phyloP scores from a whole-genome alignment of 1,140 invertebrate genomes.

The Drosophila teissieri region DNA sequence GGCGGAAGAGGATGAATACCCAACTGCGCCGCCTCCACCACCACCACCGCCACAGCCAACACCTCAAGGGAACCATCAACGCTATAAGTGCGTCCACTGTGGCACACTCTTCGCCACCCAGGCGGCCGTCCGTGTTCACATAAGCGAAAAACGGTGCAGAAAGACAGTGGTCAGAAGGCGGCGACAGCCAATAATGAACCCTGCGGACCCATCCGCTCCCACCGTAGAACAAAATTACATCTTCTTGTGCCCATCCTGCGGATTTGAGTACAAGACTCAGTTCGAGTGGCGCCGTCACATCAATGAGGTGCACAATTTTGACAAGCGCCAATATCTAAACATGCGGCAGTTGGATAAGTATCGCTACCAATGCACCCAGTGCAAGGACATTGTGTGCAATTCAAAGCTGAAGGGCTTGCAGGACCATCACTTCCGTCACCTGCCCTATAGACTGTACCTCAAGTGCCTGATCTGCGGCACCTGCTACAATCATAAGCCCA shows the following conservation, averaged over 20 bases:
- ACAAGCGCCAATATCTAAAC: slow-evolving; percentile 72
- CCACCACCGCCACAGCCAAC: background rate
- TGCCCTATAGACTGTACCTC: slow-evolving; percentile 71
- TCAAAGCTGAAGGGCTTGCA: slow-evolving; percentile 79
- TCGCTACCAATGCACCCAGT: slow-evolving; percentile 72
- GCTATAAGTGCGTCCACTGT: slow-evolving; percentile 72
- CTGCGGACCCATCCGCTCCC: background rate
- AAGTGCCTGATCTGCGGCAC: slow-evolving; percentile 79
- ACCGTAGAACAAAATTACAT: slow-evolving; percentile 76
- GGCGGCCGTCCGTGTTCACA: slow-evolving; percentile 60
- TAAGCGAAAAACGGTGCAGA: slow-evolving; percentile 57
- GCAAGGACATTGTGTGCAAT: slow-evolving; percentile 74
- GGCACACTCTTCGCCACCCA: slow-evolving; percentile 60
- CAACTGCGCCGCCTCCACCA: background rate
- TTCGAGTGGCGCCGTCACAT: slow-evolving; percentile 81
- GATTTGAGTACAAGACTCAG: slow-evolving; percentile 71
- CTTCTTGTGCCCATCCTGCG: slow-evolving; percentile 75
- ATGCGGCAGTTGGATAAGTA: slow-evolving; percentile 77
- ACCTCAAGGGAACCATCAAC: slow-evolving; percentile 14
- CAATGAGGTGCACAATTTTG: slow-evolving; percentile 76
- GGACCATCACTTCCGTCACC: slow-evolving; percentile 79
- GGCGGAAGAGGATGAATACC: slow-evolving; percentile 65
- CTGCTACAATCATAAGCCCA: slow-evolving; percentile 81
- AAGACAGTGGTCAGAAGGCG: slow-evolving; percentile 13
- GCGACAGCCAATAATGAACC: background rate